Conservation (phyloP, 2,888 invertebrate species). For the Drosophila glabriapex region DNA sequence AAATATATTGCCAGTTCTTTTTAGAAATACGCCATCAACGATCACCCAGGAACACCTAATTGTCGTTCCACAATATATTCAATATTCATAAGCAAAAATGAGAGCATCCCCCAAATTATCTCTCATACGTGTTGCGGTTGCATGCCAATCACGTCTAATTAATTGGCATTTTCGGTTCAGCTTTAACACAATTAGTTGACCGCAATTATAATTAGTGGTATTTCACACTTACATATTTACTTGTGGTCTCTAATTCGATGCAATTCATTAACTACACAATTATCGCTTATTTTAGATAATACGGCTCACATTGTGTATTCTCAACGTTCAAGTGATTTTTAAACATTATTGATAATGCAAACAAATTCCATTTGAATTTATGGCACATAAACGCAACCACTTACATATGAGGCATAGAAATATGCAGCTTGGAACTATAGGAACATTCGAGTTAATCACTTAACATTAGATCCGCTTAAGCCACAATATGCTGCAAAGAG, state of each 20-base stretch:
- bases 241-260: constrained; percentile 31
- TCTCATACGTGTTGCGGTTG: constrained; percentile 30
- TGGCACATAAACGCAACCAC: constrained; percentile 22
- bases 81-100: constrained; percentile 12
- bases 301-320: background rate
- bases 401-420: constrained; percentile 7
- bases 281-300: constrained; percentile 26
- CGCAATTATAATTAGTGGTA: constrained; percentile 73
- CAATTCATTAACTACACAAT: constrained; percentile 58
- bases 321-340: background rate
- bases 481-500: constrained; percentile 25
- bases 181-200: constrained; percentile 64
- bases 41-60: constrained; percentile 19
- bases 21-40: background rate
- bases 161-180: constrained; percentile 66
- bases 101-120: background rate
- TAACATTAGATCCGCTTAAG: constrained; percentile 57
- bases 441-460: constrained; percentile 69
- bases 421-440: constrained; percentile 27
- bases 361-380: constrained; percentile 62
- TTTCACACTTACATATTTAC: constrained; percentile 55
- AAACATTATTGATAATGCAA: constrained; percentile 37
- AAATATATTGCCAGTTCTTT: constrained; percentile 34
- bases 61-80: background rate
- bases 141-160: constrained; percentile 61